Base-by-base conservation (phyloP, 2,888 invertebrate species). In the Linnaemya vulpina region DNA sequence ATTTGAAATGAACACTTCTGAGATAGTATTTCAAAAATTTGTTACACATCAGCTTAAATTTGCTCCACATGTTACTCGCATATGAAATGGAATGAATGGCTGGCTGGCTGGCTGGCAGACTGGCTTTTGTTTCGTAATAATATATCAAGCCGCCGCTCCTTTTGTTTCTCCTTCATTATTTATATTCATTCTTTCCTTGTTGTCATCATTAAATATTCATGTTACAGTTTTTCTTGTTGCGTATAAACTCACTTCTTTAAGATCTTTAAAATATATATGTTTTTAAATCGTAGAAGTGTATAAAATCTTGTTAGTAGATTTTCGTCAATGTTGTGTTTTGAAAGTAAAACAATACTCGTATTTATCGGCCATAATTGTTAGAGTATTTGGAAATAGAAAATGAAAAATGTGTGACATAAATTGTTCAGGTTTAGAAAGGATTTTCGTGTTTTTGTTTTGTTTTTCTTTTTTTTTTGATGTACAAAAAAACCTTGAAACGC, bases 41-140 rank as follows among this genome's bases (percentile, higher is more conserved):
- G 85, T 85, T 85, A 85, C 85, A 82, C 85, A 71, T 85, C 85
- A 75, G 74, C 43, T 85, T 82, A 71, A 85, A 86, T 86, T 86
- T 76, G 76, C 77, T 83, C 73, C 83, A 86, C 86, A 80, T 86
- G 83, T 83, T 80, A 68, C 46, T n/a, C 46, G 46, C n/a, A 46
- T 38, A 53, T 46, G 58, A 84, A 76, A 76, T 73, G 15, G 11
- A 65, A 46, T 22, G n/a, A n/a, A n/a, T n/a, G n/a, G n/a, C n/a
- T n/a, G n/a, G n/a, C n/a, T n/a, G n/a, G n/a, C n/a, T n/a, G n/a
- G n/a, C n/a, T n/a, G n/a, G n/a, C n/a, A n/a, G n/a, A n/a, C n/a
- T n/a, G 75, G 46, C 65, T 83, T 74, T 76, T 80, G 68, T 76
- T 75, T 63, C 51, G 35, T 75, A 68, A 73, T 53, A 78, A 53